Evolutionary conservation across 2,888 invertebrate species (phyloP).

Genomic region (Brachyptera risi): DNA sequence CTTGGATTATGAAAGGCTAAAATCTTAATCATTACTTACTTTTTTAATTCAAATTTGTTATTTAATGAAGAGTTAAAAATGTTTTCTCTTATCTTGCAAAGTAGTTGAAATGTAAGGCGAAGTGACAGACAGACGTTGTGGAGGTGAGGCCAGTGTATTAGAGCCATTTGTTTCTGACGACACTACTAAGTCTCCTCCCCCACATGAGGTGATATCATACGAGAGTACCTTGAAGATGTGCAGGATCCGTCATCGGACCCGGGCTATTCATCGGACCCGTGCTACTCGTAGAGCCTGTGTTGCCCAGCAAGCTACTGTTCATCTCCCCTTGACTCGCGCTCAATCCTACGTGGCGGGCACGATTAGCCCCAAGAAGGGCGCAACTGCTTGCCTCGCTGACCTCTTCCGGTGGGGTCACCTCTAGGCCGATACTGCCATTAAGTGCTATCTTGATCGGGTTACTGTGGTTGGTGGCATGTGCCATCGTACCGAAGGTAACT

Average conservation of each 20-base stretch:
- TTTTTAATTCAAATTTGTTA: too few relatives aligned
- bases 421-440: constrained; percentile 81
- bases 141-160: constrained; percentile 43
- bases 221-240: constrained; percentile 83
- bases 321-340: constrained; percentile 17
- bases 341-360: not conserved
- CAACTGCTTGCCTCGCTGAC: constrained; percentile 51
- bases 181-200: constrained; percentile 81
- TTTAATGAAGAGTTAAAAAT: too few relatives aligned
- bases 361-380: not conserved
- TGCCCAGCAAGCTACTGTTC: not conserved
- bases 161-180: constrained; percentile 67
- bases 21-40: too few relatives aligned
- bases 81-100: too few relatives aligned
- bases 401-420: constrained; percentile 66
- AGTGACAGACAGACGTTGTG: constrained; percentile 7
- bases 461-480: constrained; percentile 59
- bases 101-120: not conserved
- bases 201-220: constrained; percentile 95
- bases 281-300: not conserved
- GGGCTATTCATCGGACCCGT: not conserved
- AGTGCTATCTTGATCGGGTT: constrained; percentile 81
- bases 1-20: too few relatives aligned
- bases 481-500: constrained; percentile 51
- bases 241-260: constrained; percentile 54